Evolutionary conservation across 2,888 invertebrate species (phyloP).

Genomic region (Stenoptilia bipunctidactyla): DNA sequence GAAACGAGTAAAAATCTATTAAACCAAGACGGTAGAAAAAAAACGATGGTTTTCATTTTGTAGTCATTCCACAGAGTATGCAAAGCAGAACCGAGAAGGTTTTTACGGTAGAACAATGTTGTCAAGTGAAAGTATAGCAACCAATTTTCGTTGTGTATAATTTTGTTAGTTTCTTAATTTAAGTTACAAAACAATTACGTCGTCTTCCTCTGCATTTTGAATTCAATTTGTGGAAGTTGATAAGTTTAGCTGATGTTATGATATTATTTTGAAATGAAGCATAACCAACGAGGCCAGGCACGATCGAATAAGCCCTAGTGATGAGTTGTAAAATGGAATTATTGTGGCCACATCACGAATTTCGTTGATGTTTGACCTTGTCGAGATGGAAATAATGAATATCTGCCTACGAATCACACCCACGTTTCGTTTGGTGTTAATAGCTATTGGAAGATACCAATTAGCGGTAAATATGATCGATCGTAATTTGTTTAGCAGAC

Average conservation of each 20-base stretch:
- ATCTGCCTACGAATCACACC: slow-evolving; percentile 14
- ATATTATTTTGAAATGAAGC: background rate
- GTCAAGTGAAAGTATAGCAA: slow-evolving; percentile 3
- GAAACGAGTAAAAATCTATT: slow-evolving; percentile 35
- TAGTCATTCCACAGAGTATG: slow-evolving; percentile 24
- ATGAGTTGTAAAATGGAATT: background rate
- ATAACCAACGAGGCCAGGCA: background rate
- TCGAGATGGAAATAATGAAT: slow-evolving; percentile 1
- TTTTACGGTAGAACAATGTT: slow-evolving; percentile 3
- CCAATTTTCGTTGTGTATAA: slow-evolving; percentile 1
- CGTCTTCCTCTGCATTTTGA: background rate
- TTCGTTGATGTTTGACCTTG: background rate
- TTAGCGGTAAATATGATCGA: slow-evolving; percentile 24
- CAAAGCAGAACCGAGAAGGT: slow-evolving; percentile 22
- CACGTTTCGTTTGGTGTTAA: slow-evolving; percentile 19
- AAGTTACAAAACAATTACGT: background rate
- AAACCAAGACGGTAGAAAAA: slow-evolving; percentile 28
- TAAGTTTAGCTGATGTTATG: too few species aligned
- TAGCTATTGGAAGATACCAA: slow-evolving; percentile 25
- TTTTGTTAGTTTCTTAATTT: background rate
- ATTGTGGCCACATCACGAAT: background rate
- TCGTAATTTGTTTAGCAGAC: slow-evolving; percentile 12
- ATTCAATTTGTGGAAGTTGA: background rate
- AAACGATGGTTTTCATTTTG: slow-evolving; percentile 19
- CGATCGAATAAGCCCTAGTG: background rate